Evolutionary conservation across 2,888 invertebrate genomes (phyloP), one percentile per base, ranked within the genome.

Genomic region (Cryptus armator): DNA sequence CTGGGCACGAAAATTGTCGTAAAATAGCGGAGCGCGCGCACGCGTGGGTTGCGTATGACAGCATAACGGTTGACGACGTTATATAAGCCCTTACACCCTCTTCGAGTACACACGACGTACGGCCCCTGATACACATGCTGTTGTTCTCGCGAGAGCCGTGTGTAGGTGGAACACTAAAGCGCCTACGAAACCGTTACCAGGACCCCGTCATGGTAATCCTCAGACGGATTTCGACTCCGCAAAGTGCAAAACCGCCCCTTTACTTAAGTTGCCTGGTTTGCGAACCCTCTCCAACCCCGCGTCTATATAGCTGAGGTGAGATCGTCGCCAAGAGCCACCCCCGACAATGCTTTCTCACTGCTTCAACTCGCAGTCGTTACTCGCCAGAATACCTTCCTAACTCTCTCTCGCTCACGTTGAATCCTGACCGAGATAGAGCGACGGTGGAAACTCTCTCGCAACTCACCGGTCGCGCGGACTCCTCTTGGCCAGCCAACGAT

Each of bases 191-290:
- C 6, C 46, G 48, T 43, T 51, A 10, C 24, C n/a, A 14, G 66
- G 32, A 76, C 19, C 24, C 56, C 62, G n/a, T 71, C 24, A 78
- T 19, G 70, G 43, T 78, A 78, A 78, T 78, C 62, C 70, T 16
- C 29, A 51, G 46, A 66, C 32, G 80, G 44, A 66, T 72, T 72
- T 72, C 29, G 46, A 62, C 51, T 79, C 64, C 51, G 62, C 64
- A 62, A 79, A 79, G 79, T 79, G 79, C 70, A 53, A 71, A 71
- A 71, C 43, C 76, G 24, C 67, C 56, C 43, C 37, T 37, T 67
- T 77, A 37, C 59, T 64, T 62, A 37, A 51, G 66, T 66, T 76
- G 12, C 51, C 51, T 53, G 51, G 75, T 66, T 51, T 43, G 19
- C n/a, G 12, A 16, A 64, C 48, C 51, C 14, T 24, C 32, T 64